Conservation (phyloP, 2,113 vertebrate species). For the Microtus pennsylvanicus region DNA sequence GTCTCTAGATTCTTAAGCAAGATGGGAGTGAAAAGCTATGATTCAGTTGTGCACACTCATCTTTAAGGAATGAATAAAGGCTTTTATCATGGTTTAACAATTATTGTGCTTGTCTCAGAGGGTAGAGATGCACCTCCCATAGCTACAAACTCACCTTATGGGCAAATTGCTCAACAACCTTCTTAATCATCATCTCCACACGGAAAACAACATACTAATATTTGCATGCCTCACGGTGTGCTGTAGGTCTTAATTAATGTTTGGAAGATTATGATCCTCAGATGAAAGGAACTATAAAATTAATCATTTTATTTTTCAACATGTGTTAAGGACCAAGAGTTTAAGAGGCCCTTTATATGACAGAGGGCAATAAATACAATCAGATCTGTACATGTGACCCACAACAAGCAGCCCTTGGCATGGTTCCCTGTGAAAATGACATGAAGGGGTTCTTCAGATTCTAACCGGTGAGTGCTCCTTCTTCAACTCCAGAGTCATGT, state of each 20-base stretch:
- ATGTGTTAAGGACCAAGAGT: conserved; percentile 54
- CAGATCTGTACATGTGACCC: conserved; percentile 9
- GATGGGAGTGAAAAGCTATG: background rate
- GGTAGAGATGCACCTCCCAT: conserved; percentile 34
- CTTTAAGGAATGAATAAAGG: conserved; percentile 47
- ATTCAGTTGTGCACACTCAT: conserved; percentile 32
- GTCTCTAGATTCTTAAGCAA: conserved; percentile 49
- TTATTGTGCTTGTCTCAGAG: conserved; percentile 30
- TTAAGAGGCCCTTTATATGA: conserved; percentile 39
- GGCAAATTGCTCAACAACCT: conserved; percentile 66
- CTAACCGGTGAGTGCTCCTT: conserved; percentile 22
- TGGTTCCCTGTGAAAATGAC: conserved; percentile 39
- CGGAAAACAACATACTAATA: conserved; percentile 56
- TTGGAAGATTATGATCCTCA: conserved; percentile 57
- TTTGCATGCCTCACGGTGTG: conserved; percentile 55
- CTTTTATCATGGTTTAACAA: conserved; percentile 59
- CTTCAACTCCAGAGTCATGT: background rate
- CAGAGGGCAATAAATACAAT: conserved; percentile 33
- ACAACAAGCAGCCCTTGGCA: conserved; percentile 7
- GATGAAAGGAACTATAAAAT: conserved; percentile 62
- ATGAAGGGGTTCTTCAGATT: conserved; percentile 32
- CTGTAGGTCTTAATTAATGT: conserved; percentile 62
- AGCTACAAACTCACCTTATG: conserved; percentile 32
- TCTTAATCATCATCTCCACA: conserved; percentile 59
- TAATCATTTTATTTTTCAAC: conserved; percentile 63